phyloP scores from a whole-genome alignment of 1,140 invertebrate genomes.

The Sweltsa coloradensis region DNA sequence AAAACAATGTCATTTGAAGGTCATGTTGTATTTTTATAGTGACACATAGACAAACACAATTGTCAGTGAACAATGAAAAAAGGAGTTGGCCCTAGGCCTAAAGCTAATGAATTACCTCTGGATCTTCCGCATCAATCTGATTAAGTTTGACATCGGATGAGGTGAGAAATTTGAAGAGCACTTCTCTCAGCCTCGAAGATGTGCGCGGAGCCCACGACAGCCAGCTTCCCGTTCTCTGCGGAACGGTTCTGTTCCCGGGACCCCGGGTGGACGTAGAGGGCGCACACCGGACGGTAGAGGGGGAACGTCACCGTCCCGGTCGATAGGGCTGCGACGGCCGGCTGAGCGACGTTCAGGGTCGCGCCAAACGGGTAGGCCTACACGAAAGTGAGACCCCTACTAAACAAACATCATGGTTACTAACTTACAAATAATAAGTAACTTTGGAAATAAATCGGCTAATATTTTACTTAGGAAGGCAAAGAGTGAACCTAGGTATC shows the following conservation, averaged over 20 bases:
- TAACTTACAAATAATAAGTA: no score
- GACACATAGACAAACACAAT: no score
- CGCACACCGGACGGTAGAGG: constrained; percentile 81
- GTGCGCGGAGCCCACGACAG: constrained; percentile 49
- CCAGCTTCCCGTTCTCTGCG: constrained; percentile 11
- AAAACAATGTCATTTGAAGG: no score
- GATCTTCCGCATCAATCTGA: constrained; percentile 79
- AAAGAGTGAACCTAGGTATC: no score
- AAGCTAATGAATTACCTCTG: constrained; percentile 75
- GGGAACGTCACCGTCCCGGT: constrained; percentile 90
- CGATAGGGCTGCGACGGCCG: constrained; percentile 76
- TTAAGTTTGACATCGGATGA: constrained; percentile 57
- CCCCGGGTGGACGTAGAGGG: constrained; percentile 51
- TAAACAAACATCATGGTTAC: no score
- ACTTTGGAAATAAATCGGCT: no score
- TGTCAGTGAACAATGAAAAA: no score
- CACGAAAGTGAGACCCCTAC: constrained; percentile 67
- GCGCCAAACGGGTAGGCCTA: constrained; percentile 97
- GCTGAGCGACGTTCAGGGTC: constrained; percentile 85
- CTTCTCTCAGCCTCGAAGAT: constrained; percentile 74
- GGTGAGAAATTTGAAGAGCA: constrained; percentile 75
- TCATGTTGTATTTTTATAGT: no score
- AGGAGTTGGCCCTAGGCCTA: no score
- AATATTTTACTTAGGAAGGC: no score
- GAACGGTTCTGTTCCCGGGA: no score